Evolutionary conservation across 2,888 invertebrate genomes (phyloP), one percentile per base, ranked within the genome.

Genomic region (Macaria liturata): DNA sequence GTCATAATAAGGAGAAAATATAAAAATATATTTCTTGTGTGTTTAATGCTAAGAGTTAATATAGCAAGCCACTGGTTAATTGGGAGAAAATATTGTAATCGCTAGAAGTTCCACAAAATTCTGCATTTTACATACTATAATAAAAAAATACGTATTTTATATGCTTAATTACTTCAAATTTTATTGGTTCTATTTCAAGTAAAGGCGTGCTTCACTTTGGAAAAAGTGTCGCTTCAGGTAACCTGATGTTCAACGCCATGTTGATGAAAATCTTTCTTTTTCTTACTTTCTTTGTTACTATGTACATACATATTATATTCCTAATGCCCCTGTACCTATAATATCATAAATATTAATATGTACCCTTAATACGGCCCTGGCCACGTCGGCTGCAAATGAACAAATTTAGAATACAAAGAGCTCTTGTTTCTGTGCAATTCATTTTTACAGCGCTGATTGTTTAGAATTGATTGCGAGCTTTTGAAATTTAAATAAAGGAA

Each of bases 361-460:
- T 4, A n/a, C n/a, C 52, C 48, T 52, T 20, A 45, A 6, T 52
- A 20, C 51, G 32, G 32, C 40, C 46, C 34, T 1, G 5, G n/a
- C 30, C 49, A 46, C 20, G 30, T 47, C 9, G 31, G 20, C 45
- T 39, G 42, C 48, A 55, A 40, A 59, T 51, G 54, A 59, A 59
- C 57, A 57, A 59, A 64, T 59, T 61, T 49, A 31, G 54, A 59
- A 52, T 20, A 64, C 58, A 60, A 61, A 52, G 51, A 54, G 43
- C 39, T 30, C 31, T 56, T 56, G 58, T 64, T 60, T 64, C 51
- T 54, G 54, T 52, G 46, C 46, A 37, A 61, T 51, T 59, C 51
- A 57, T 61, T 62, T 62, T 60, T 54, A 54, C 47, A 48, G 49
- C 52, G 30, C 39, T 57, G 42, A 57, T 62, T 65, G 62, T 60